Percentiles rank a stretch among this genome's conserved stretches.
These are phyloP conservation scores for Oreochromis tanganicae DNA, from an alignment of 2,113 vertebrate species.

Conservation along the genomic window DNA sequence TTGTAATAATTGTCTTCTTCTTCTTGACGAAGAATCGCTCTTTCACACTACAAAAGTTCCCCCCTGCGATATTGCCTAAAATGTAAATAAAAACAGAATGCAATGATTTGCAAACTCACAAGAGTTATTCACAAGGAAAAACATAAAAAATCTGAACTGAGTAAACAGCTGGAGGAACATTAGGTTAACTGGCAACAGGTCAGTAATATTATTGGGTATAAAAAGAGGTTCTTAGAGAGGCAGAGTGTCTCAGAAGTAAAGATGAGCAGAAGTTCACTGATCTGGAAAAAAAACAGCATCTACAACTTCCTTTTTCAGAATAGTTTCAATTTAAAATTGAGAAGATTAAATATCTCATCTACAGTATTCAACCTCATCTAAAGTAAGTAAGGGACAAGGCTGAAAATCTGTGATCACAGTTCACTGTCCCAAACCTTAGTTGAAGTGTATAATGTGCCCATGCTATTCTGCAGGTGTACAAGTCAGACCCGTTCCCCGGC, in stretches of 20 bases:
- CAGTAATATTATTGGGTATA: not conserved
- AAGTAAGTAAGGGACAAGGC: not conserved
- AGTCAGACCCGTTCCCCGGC: constrained; percentile 61
- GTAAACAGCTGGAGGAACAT: not conserved
- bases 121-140: not conserved
- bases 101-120: not conserved
- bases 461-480: constrained; percentile 63
- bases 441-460: not conserved
- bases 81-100: not conserved
- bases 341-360: not conserved
- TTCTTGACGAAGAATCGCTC: not conserved
- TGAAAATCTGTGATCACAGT: not conserved
- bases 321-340: not conserved
- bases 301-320: not conserved
- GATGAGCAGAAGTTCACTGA: not conserved
- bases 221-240: not conserved
- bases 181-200: not conserved
- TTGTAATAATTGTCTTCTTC: not conserved
- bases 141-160: not conserved
- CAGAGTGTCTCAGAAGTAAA: not conserved
- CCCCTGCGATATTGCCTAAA: not conserved
- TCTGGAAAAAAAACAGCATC: not conserved
- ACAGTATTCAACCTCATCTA: not conserved
- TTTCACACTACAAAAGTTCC: not conserved
- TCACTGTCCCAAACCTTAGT: not conserved